A percentile compares a stretch with the other conserved stretches of the same genome.
These are phyloP conservation scores for Megalurothrips usitatus DNA, from an alignment of 2,888 invertebrate species.

Conservation along the genomic window DNA sequence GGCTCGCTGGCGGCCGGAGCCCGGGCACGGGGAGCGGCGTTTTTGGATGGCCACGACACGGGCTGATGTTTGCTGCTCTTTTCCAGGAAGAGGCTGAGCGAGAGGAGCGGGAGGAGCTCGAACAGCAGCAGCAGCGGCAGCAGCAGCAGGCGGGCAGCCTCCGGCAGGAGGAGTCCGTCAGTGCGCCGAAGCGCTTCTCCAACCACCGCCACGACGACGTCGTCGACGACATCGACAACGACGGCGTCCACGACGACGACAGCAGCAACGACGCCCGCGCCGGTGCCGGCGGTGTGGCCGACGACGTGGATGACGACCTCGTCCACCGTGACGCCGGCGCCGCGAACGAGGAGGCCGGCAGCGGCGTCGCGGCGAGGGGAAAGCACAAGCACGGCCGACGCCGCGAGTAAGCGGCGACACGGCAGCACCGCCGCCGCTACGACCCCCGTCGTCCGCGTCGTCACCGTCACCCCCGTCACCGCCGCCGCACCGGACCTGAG, in stretches of 20 bases:
- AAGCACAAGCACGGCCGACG: background rate
- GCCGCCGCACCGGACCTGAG: background rate
- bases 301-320: background rate
- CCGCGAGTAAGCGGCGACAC: background rate
- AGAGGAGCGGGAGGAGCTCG: background rate
- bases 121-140: background rate
- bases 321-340: background rate
- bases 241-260: background rate
- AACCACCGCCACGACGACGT: slow-evolving; percentile 6
- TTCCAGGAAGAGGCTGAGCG: slow-evolving; percentile 3
- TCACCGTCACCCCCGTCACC: background rate
- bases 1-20: background rate
- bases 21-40: no score
- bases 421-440: background rate
- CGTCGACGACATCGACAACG: background rate
- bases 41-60: background rate
- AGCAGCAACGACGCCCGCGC: background rate
- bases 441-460: background rate
- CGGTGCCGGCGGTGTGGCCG: background rate
- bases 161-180: slow-evolving; percentile 18
- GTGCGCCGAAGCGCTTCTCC: slow-evolving; percentile 4
- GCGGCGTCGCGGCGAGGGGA: background rate
- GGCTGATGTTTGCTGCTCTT: background rate
- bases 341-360: background rate
- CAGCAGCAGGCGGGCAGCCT: background rate